Evolutionary conservation across 2,888 invertebrate genomes (phyloP).

Genomic region (Eupithecia abbreviata): DNA sequence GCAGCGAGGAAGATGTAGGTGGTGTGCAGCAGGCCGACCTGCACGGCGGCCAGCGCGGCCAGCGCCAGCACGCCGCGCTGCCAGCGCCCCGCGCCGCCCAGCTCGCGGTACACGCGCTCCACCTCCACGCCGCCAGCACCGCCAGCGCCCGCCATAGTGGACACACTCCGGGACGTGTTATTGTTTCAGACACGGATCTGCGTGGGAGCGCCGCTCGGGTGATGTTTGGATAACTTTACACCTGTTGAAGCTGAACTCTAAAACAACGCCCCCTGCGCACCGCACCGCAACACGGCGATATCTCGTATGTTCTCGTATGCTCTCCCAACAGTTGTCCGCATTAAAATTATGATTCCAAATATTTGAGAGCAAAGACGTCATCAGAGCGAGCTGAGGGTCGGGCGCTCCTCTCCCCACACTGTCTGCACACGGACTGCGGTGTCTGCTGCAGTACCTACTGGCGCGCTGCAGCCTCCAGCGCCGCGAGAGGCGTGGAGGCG

Average conservation of each 20-base stretch:
- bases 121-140: conserved; percentile 29
- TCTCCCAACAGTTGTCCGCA: neutral
- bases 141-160: neutral
- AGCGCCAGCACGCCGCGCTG: conserved; percentile 61
- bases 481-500: neutral
- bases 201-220: neutral
- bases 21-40: conserved; percentile 82
- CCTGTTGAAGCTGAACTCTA: neutral
- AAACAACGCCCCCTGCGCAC: neutral
- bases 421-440: too few species aligned
- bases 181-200: neutral
- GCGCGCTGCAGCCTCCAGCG: neutral
- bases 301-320: neutral
- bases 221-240: neutral
- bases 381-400: neutral
- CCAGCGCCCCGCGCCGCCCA: conserved; percentile 70
- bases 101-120: conserved; percentile 62
- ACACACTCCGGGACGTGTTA: neutral
- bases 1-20: conserved; percentile 85
- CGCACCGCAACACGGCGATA: neutral
- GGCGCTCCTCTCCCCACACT: neutral
- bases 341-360: neutral
- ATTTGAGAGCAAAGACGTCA: neutral
- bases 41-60: conserved; percentile 73
- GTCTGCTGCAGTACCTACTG: neutral